Base-by-base conservation (phyloP, 1,140 invertebrate genomes). In the Papilio helenus region DNA sequence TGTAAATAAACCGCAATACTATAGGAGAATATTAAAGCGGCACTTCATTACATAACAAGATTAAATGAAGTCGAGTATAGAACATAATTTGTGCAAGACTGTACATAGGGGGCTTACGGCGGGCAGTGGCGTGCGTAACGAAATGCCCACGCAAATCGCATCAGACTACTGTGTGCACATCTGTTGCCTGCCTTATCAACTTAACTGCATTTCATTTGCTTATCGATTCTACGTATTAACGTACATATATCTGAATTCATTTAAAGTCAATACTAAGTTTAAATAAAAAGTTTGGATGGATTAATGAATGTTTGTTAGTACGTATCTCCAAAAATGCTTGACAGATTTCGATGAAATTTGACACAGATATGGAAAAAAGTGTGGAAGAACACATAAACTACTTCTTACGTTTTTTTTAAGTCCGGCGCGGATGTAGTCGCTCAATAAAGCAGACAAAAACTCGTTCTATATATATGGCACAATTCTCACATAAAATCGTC, bases 91-190 rank as follows among this genome's bases (percentile, higher is more conserved):
- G 72, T 49, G 42, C 72, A 74, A 83, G 51, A 76, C 20, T 46
- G 58, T 79, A 81, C 73, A 79, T 84, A 82, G 81, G 82, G 81
- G 84, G 81, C 84, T 85, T 86, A 82, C 78, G 79, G 79, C 82
- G 72, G 78, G 85, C 72, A 79, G 44, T 18, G 84, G 79, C 81
- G 72, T 79, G 85, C 72, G 80, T 85, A 88, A 85, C 85, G 86
- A 84, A 87, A 87, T 88, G 87, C 83, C 74, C 8, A 61, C 68
- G 51, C 84, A 85, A 89, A 88, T 88, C 86, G 84, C 84, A 85
- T 89, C 84, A 86, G 78, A 8, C 77, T 82, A 80, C 58, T 80
- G 77, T 79, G 72, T 80, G 79, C 86, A 82, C 86, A 87, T 84
- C 83, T 84, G 87, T 79, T 85, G 20, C 82, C 39, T 74, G 81